Base-by-base conservation (phyloP, 2,113 vertebrate species). In the Sarotherodon lohbergeri region DNA sequence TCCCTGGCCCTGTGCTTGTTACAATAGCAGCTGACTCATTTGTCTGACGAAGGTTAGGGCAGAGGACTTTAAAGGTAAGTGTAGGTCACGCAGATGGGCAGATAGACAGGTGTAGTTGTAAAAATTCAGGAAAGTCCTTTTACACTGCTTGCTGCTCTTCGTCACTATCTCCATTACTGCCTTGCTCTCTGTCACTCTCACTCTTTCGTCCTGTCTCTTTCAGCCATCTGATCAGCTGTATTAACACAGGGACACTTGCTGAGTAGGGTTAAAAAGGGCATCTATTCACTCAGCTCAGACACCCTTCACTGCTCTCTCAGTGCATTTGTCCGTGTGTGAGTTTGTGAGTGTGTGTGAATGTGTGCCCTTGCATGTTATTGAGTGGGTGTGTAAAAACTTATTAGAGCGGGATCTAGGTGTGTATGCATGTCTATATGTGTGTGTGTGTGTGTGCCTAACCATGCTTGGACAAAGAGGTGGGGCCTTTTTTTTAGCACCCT, bases 21-120 rank as follows among this genome's bases (percentile, higher is more conserved):
- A 96, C 98, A 96, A 98, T 98, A 97, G 97, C 96, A 98, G 99
- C 98, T 97, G 96, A 96, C 97, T 97, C 97, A 98, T 99, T 98
- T 98, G 98, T 97, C 97, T 98, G 96, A 80, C 54, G 73, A 90
- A 90, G 91, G 91, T 88, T 86, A 90, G 89, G 90, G 84, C n/a
- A 76, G 91, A 90, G 32, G 83, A 91, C 79, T 81, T 84, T 56
- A 71, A 82, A 88, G 90, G 68, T 24, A 89, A 87, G 79, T 59
- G 90, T 96, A 96, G 97, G 96, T 95, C 96, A 95, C 97, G 97
- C 92, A 91, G 90, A 94, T 92, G 97, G 97, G 96, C 95, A 95
- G 96, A 92, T 96, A 97, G 96, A 96, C 88, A 92, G 86, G 59
- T 97, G 95, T 96, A 97, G 97, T 97, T 97, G 96, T 97, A 97